Base-by-base conservation (phyloP, 2,888 invertebrate genomes). In the Tuberolachnus salignus region DNA sequence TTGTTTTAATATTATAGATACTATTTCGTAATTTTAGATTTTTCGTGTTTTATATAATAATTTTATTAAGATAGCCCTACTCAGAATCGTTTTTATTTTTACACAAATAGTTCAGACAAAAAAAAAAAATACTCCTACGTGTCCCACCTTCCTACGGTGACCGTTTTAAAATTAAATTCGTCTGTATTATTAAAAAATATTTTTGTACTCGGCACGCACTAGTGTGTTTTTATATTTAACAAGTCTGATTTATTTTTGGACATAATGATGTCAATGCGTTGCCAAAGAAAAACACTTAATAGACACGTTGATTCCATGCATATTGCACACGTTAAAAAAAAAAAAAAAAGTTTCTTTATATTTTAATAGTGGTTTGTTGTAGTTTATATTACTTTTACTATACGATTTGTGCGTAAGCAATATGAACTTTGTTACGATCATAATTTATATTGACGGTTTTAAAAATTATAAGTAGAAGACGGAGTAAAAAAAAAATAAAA, bases 211-310 rank as follows among this genome's bases (percentile, higher is more conserved):
- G 46, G 13, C 67, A 67, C 26, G 67, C 34, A 34, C 26, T 51
- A 51, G 46, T 64, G 19, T 13, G 49, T 51, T 66, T 66, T 67
- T 67, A 67, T 51, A 51, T 67, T 67, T 67, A 26, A 67, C 51
- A 67, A 67, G 51, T 51, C 11, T 23, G 23, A 55, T 70, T 70
- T 70, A 70, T 70, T 70, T 70, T 70, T 70, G 70, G 70, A 55
- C 21, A 34, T 55, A 14, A 9, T 69, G 69, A 16, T 55, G 42
- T 70, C 55, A 55, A 70, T 70, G 42, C 42, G 53, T 55, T 70
- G 70, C 55, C 55, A 70, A 69, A 53, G 53, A 53, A 3, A 42
- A 55, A 69, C 21, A 10, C 26, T n/a, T 67, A 14, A 64, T 64
- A 64, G 64, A 46, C 44, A 46, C 13, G 46, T 66, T 66, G 21